Evolutionary conservation across 2,113 vertebrate genomes (phyloP).

Genomic region (Salvelinus fontinalis): DNA sequence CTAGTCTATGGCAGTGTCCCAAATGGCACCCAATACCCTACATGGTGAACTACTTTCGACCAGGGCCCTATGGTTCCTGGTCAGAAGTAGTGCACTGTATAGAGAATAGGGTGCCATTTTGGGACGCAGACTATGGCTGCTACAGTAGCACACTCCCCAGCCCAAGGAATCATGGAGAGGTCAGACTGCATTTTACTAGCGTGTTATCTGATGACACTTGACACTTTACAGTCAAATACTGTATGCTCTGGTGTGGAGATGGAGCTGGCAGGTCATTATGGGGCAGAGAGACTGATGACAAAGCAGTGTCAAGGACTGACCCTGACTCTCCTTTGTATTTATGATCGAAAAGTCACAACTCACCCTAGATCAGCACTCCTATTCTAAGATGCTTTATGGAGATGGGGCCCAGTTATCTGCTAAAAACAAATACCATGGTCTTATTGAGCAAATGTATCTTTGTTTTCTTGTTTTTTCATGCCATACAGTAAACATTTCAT

Average conservation of each 20-base stretch:
- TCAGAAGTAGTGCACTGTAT: too few species aligned
- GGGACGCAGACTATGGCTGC: slow-evolving; percentile 12
- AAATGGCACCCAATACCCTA: too few species aligned
- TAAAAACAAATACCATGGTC: slow-evolving; percentile 27
- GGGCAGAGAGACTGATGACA: neutral
- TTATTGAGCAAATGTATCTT: slow-evolving; percentile 55
- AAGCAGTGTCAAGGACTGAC: too few species aligned
- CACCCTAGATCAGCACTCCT: too few species aligned
- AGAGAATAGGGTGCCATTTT: neutral
- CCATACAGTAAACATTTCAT: slow-evolving; percentile 22
- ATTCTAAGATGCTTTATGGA: too few species aligned
- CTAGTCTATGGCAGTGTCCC: too few species aligned
- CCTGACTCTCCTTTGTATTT: too few species aligned
- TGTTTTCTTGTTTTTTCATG: slow-evolving; percentile 23
- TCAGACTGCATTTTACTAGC: neutral
- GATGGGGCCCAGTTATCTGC: neutral
- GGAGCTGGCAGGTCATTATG: neutral
- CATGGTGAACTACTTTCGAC: too few species aligned
- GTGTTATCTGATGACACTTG: neutral
- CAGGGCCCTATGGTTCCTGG: too few species aligned
- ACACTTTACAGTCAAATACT: neutral
- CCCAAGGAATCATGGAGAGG: slow-evolving; percentile 15
- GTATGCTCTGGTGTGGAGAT: neutral
- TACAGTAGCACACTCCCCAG: slow-evolving; percentile 11
- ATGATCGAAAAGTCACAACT: too few species aligned